Conservation (phyloP, 2,888 invertebrate genomes). For the Lasioglossum leucozonium region DNA sequence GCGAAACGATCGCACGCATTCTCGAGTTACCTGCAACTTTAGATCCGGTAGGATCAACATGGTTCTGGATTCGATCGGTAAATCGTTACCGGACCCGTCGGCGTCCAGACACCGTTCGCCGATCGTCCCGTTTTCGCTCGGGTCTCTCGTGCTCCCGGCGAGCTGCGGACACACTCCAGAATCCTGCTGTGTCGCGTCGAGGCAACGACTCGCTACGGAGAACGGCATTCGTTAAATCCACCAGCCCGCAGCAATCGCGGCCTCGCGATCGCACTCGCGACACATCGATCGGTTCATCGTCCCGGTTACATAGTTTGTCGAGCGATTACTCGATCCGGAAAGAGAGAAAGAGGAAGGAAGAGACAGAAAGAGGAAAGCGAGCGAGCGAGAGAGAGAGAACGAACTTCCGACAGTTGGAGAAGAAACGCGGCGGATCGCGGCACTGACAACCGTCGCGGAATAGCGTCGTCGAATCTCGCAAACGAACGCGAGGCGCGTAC, state of each 20-base stretch:
- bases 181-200: neutral
- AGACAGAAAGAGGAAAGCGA: neutral
- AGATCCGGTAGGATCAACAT: conserved; percentile 84
- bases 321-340: conserved; percentile 6
- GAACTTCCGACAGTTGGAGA: neutral
- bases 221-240: neutral
- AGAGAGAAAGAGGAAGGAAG: neutral
- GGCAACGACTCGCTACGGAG: conserved; percentile 5
- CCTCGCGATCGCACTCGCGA: conserved; percentile 16
- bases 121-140: conserved; percentile 17
- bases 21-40: conserved; percentile 80
- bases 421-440: neutral
- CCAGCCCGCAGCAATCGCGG: conserved; percentile 6
- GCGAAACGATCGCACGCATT: neutral
- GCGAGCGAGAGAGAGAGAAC: neutral
- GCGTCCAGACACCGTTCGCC: neutral
- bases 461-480: neutral
- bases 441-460: neutral
- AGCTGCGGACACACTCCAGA: neutral
- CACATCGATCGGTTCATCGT: conserved; percentile 24
- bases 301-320: conserved; percentile 26
- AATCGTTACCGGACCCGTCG: conserved; percentile 22
- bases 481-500: conserved; percentile 6
- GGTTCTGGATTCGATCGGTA: conserved; percentile 32
- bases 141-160: neutral